Evolutionary conservation across 2,797 vertebrate genomes (phyloP).

Genomic region (Sebastes reedi): DNA sequence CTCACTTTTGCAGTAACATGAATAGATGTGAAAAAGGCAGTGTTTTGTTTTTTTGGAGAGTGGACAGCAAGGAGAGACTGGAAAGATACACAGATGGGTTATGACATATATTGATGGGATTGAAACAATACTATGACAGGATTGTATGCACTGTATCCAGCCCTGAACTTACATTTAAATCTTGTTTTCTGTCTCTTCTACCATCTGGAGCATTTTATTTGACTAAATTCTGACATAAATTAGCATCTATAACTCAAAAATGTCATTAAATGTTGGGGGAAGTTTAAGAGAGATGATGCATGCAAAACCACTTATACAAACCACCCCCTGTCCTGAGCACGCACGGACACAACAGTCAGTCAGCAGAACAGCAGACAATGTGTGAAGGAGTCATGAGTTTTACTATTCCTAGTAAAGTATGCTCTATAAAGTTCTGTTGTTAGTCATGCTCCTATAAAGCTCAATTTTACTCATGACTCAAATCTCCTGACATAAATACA

Average conservation of each 20-base stretch:
- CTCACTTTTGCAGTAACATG: neutral
- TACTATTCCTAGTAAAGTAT: constrained; percentile 55
- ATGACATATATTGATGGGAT: neutral
- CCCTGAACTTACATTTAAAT: neutral
- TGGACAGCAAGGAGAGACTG: neutral
- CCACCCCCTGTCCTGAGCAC: neutral
- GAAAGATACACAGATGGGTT: neutral
- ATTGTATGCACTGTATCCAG: neutral
- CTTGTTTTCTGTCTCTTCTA: neutral
- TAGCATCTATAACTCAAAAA: neutral
- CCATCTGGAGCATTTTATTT: neutral
- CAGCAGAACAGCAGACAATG: constrained; percentile 1
- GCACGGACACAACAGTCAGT: neutral
- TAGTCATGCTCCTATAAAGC: constrained; percentile 52
- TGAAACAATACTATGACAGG: constrained; percentile 8
- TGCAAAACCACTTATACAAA: neutral
- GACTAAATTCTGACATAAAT: neutral
- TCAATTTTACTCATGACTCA: constrained; percentile 17
- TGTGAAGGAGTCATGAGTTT: constrained; percentile 46
- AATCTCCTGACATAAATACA: constrained; percentile 9
- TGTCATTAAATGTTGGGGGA: neutral
- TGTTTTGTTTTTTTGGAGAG: neutral
- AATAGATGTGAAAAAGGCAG: neutral
- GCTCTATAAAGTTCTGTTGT: constrained; percentile 58
- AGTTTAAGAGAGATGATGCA: neutral